Conservation (phyloP, 2,113 vertebrate genomes). For the Echinops telfairi region DNA sequence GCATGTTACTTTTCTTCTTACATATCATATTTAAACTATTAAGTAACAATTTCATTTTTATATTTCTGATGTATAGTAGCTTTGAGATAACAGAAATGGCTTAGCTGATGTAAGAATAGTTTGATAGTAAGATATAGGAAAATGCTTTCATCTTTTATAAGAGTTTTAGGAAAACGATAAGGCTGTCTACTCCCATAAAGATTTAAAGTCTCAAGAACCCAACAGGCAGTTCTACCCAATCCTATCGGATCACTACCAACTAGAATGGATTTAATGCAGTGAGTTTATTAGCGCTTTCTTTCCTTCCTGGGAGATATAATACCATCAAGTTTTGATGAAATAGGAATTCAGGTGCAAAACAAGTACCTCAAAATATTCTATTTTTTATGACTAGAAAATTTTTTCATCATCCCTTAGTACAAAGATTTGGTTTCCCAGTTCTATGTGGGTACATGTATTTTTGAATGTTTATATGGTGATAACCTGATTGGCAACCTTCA, state of each 20-base stretch:
- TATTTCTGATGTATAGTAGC: background rate
- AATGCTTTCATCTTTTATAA: background rate
- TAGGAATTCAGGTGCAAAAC: too few species aligned
- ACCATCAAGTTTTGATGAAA: too few species aligned
- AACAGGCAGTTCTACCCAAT: too few species aligned
- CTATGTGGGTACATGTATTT: background rate
- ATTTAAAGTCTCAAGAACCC: too few species aligned
- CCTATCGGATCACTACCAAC: too few species aligned
- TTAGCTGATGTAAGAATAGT: background rate
- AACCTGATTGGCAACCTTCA: background rate
- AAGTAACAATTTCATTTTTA: background rate
- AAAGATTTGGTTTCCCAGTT: background rate
- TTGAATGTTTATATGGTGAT: background rate
- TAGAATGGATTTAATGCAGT: too few species aligned
- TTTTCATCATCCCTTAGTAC: background rate
- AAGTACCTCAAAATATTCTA: background rate
- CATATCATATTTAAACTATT: too few species aligned
- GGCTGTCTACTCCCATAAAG: too few species aligned
- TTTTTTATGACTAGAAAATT: background rate
- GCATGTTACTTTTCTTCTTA: too few species aligned
- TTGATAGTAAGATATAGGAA: background rate
- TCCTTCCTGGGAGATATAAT: background rate
- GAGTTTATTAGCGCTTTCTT: background rate
- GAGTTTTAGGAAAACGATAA: too few species aligned
- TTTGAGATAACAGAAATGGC: too few species aligned